Conservation (phyloP, 1,140 invertebrate species). For the Eubasilissa regina region DNA sequence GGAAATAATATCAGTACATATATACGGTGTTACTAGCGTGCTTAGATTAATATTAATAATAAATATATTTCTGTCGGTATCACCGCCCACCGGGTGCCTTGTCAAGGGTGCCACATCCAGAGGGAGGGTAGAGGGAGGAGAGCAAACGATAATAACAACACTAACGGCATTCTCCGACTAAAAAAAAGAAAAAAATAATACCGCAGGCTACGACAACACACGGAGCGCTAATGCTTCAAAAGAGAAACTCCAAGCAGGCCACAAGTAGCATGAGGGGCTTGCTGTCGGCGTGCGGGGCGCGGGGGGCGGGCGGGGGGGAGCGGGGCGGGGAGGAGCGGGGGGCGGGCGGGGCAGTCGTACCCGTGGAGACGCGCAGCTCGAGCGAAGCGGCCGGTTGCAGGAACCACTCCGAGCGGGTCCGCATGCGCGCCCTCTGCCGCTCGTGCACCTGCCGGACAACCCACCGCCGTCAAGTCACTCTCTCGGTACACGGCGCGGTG, state of each 20-base stretch:
- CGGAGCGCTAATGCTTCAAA: conserved; percentile 62
- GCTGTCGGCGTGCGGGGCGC: conserved; percentile 63
- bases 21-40: conserved; percentile 3
- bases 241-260: conserved; percentile 73
- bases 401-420: conserved; percentile 95
- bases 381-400: conserved; percentile 80
- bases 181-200: conserved; percentile 30
- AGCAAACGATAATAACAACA: not conserved
- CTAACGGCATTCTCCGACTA: conserved; percentile 43
- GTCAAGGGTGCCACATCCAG: not conserved
- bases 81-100: conserved; percentile 43
- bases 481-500: too few species aligned
- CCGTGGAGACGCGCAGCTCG: conserved; percentile 71
- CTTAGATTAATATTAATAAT: conserved; percentile 1
- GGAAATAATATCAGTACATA: not conserved
- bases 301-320: conserved; percentile 53
- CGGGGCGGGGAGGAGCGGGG: conserved; percentile 61
- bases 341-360: conserved; percentile 64
- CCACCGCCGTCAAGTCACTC: not conserved
- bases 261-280: conserved; percentile 70
- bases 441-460: conserved; percentile 85
- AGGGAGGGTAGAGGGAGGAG: not conserved
- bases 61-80: conserved; percentile 14
- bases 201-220: not conserved
- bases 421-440: conserved; percentile 93